A percentile compares a stretch with the other conserved stretches of the same genome.
Conservation (phyloP, 1,140 invertebrate species). For the Chrysomallon squamiferum region DNA sequence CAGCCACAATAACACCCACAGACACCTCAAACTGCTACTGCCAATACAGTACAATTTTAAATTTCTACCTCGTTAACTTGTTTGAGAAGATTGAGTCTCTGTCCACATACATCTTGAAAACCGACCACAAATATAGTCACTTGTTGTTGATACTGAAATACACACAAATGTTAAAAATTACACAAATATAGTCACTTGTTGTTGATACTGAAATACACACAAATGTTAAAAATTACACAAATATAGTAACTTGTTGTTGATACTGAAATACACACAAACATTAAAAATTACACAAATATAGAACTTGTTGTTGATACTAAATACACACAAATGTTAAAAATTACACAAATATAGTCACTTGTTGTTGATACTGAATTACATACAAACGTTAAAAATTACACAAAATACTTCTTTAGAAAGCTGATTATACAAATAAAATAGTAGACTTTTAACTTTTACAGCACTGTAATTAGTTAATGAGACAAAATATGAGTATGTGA, state of each 20-base stretch:
- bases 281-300: slow-evolving; percentile 47
- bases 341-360: slow-evolving; percentile 53
- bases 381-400: slow-evolving; percentile 13
- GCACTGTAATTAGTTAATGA: too few relatives aligned
- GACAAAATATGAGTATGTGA: too few relatives aligned
- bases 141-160: slow-evolving; percentile 55
- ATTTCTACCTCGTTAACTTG: too few relatives aligned
- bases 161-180: not conserved
- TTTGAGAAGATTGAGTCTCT: slow-evolving; percentile 49
- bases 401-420: slow-evolving; percentile 24
- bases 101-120: slow-evolving; percentile 46
- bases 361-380: slow-evolving; percentile 52
- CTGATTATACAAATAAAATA: not conserved
- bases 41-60: too few relatives aligned
- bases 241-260: slow-evolving; percentile 54
- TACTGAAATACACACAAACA: slow-evolving; percentile 40
- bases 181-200: slow-evolving; percentile 55
- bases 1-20: too few relatives aligned
- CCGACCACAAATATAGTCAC: slow-evolving; percentile 57
- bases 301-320: slow-evolving; percentile 57
- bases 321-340: slow-evolving; percentile 1
- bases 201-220: slow-evolving; percentile 47
- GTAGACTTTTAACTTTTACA: not conserved
- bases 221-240: slow-evolving; percentile 36
- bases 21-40: too few relatives aligned